Evolutionary conservation across 2,888 invertebrate species (phyloP), one percentile per base, ranked within the genome.

Genomic region (Calameuta pallipes): DNA sequence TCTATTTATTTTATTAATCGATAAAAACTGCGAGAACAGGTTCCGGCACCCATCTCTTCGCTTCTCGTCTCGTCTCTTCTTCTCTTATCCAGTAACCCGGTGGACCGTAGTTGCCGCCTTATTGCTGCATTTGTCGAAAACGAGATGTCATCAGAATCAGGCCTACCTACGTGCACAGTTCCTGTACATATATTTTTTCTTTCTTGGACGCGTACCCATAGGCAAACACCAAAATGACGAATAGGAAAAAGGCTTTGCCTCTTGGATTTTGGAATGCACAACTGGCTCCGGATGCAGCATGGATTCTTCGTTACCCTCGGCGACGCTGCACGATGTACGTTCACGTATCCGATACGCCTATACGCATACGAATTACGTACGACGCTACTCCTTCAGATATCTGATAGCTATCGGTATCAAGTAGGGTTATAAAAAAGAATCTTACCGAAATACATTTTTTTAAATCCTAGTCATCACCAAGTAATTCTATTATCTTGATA

Each of bases 1-100:
- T 88, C 86, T 88, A 89, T 88, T 88, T 89, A 88, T 89, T 88
- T 88, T 88, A 87, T 89, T 88, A 88, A 88, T 87, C 86, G 86
- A 87, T 89, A 89, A 89, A 89, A 89, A 88, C 82, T 82, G 82
- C 84, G 85, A 86, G 84, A 87, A 89, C 88, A 87, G 88, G 89
- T 89, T 89, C 85, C 85, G 86, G 86, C 86, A 86, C 84, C 84
- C 30, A 68, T 68, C 75, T 56, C 56, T 69, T 33, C 69, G 33
- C 75, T 71, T n/a, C 79, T 56, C 56, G 68, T 76, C 56, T 74
- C 68, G 34, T 73, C 23, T 77, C 80, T 82, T 74, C 13, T 77
- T 80, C 77, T 78, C 76, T 79, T 81, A 9, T 56, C 23, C 56
- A 23, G 56, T 56, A 23, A 56, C 56, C 56, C 56, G 56, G 56